A percentile compares a stretch with the other conserved stretches of the same genome.
These are phyloP conservation scores for Cancer borealis DNA, from an alignment of 2,888 invertebrate species.

Conservation along the genomic window DNA sequence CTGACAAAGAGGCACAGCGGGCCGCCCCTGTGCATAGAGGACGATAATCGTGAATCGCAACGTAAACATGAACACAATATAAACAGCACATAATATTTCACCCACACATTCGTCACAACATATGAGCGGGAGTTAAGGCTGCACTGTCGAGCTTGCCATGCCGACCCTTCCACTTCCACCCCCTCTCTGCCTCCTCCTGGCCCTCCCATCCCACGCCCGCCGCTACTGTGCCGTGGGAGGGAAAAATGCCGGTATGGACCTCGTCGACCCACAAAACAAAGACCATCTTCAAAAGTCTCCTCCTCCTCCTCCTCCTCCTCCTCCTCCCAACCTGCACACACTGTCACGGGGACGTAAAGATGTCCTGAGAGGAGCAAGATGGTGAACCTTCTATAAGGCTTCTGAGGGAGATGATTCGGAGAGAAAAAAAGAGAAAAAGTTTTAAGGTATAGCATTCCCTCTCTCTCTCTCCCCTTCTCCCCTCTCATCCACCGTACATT, in stretches of 20 bases:
- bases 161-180: neutral
- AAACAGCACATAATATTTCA: neutral
- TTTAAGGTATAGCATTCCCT: neutral
- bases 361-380: neutral
- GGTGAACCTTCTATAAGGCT: neutral
- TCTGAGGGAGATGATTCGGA: neutral
- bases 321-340: neutral
- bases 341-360: neutral
- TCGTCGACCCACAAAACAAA: neutral
- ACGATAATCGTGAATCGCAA: conserved; percentile 3
- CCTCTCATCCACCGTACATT: neutral
- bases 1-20: neutral
- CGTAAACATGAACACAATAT: neutral
- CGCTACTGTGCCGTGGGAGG: conserved; percentile 14
- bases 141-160: neutral
- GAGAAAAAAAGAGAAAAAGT: neutral
- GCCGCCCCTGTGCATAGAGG: neutral
- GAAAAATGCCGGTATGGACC: neutral
- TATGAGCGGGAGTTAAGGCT: conserved; percentile 10
- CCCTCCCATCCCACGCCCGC: neutral
- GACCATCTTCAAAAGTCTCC: neutral
- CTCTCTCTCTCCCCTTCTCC: neutral
- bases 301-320: neutral
- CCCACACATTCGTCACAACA: conserved; percentile 11
- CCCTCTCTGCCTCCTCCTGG: neutral